Evolutionary conservation across 2,113 vertebrate species (phyloP), one percentile per base, ranked within the genome.

Genomic region (Petromus typicus): DNA sequence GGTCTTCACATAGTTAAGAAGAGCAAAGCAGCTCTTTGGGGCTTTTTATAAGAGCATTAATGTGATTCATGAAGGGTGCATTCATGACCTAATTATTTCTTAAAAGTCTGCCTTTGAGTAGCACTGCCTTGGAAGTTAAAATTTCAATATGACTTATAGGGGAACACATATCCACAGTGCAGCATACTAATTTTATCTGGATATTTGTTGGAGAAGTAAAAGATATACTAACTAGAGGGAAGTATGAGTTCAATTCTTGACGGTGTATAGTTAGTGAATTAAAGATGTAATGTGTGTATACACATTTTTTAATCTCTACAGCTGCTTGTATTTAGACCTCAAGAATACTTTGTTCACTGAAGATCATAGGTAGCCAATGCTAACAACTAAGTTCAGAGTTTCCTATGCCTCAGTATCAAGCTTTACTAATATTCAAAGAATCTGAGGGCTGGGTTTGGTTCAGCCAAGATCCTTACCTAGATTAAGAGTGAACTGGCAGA

Each of bases 211-310:
- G 51, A 87, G 59, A 83, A 75, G 3, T 7, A 57, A 76, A 86
- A 86, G 5, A 69, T 91, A 86, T 22, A 57, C 63, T 14, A 87
- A 34, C 16, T 76, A 96, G 43, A 32, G 18, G n/a, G 25, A 87
- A 82, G 85, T 2, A 83, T 8, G 57, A 63, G 23, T 87, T 76
- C 87, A 48, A 91, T 59, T 78, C 30, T 54, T 69, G 76, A 83
- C 61, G 6, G 30, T 32, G 6, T 3, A 32, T 76, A 89, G 82
- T 93, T 81, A 76, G 20, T 83, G 30, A 96, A 87, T 96, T 81
- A 91, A 87, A 93, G 87, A 8, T 61, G 40, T 25, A 81, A 40
- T 20, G n/a, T 76, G 27, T 76, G 17, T 69, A 51, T 67, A 76
- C 1, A 81, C 10, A 45, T 9, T 4, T 0, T 43, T 67, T 64